phyloP scores from a whole-genome alignment of 2,797 vertebrate species.

The Channallabes apus region DNA sequence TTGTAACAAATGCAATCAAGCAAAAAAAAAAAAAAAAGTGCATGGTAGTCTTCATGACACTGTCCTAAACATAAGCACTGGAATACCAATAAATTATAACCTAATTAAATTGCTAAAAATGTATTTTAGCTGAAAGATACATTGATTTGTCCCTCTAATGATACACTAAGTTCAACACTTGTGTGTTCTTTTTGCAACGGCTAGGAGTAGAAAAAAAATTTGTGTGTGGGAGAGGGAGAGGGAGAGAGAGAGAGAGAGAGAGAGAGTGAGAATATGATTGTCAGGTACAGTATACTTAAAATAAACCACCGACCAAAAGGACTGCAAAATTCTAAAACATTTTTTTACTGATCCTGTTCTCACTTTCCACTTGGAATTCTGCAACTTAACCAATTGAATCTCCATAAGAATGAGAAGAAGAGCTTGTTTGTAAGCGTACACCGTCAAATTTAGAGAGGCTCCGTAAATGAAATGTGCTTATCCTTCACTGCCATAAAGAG shows the following conservation, averaged over 20 bases:
- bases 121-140: neutral
- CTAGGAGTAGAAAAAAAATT: neutral
- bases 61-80: neutral
- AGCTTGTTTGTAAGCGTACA: neutral
- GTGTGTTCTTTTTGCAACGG: neutral
- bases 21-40: neutral
- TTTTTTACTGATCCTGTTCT: neutral
- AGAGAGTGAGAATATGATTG: neutral
- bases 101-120: neutral
- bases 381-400: neutral
- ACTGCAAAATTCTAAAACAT: neutral
- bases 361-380: neutral
- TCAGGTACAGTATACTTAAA: conserved; percentile 3
- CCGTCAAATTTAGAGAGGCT: conserved; percentile 11
- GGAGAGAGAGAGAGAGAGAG: neutral
- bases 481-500: conserved; percentile 75
- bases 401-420: conserved; percentile 2
- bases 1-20: neutral
- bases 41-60: neutral
- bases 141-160: neutral
- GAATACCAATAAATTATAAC: neutral
- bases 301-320: neutral
- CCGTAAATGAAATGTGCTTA: conserved; percentile 62
- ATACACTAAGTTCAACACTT: no score
- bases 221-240: no score